Percentiles rank a stretch among this genome's conserved stretches.
phyloP scores from a whole-genome alignment of 1,140 invertebrate genomes.

The Drosophila sulfurigaster region DNA sequence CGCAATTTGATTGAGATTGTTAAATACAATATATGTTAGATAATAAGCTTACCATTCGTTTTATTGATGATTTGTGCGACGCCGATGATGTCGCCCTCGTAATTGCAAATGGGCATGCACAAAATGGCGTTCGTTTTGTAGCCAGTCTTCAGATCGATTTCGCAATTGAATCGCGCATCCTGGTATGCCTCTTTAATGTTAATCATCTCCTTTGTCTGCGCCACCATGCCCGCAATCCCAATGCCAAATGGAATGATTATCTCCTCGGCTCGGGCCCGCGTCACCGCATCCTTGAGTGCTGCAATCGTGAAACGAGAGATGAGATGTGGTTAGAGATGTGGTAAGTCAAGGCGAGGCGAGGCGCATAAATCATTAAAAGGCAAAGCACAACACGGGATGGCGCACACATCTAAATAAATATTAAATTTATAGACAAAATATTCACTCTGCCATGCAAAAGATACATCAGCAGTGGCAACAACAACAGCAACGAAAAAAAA shows the following conservation, averaged over 20 bases:
- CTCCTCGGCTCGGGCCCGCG: constrained; percentile 90
- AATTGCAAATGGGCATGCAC: constrained; percentile 98
- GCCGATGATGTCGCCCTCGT: constrained; percentile 97
- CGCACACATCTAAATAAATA: constrained; percentile 51
- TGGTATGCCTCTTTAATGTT: constrained; percentile 97
- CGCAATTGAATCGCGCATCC: constrained; percentile 93
- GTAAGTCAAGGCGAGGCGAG: background rate
- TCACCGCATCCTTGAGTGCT: constrained; percentile 91
- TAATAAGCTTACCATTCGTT: constrained; percentile 88
- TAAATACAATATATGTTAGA: background rate
- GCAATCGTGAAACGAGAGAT: constrained; percentile 22
- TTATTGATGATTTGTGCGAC: constrained; percentile 99
- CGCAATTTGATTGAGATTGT: background rate
- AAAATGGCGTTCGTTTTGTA: constrained; percentile 96
- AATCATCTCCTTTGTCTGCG: constrained; percentile 93
- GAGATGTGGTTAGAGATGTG: background rate
- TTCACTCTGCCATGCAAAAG: constrained; percentile 68
- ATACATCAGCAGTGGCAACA: constrained; percentile 38
- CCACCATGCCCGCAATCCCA: constrained; percentile 95
- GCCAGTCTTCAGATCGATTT: constrained; percentile 95
- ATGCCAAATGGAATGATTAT: constrained; percentile 95
- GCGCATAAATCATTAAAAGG: constrained; percentile 58
- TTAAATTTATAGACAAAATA: constrained; percentile 77
- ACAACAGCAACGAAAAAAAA: constrained; percentile 30
- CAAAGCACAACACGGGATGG: constrained; percentile 10